Evolutionary conservation across 1,140 invertebrate genomes (phyloP).

Genomic region (Bilobella aurantiaca): DNA sequence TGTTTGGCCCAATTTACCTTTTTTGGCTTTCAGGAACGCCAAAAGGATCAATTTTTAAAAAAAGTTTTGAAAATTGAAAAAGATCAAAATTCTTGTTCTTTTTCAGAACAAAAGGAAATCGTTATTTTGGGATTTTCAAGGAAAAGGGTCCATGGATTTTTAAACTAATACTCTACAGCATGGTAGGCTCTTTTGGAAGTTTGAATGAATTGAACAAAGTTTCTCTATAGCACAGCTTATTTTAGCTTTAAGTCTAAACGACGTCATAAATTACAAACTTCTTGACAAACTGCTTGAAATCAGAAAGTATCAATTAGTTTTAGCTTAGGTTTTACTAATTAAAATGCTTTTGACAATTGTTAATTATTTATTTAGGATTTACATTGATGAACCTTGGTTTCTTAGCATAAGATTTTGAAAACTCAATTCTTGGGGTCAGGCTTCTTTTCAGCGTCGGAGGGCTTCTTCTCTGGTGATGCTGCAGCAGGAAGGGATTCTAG

Average conservation of each 20-base stretch:
- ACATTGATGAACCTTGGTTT: too few relatives aligned
- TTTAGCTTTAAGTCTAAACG: neutral
- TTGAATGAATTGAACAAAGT: neutral
- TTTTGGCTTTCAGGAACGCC: too few relatives aligned
- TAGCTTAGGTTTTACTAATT: neutral
- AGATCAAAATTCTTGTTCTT: too few relatives aligned
- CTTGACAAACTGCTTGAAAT: neutral
- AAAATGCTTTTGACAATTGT: neutral
- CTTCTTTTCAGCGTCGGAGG: slow-evolving; percentile 1
- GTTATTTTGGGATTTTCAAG: too few relatives aligned
- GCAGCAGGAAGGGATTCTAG: slow-evolving; percentile 20
- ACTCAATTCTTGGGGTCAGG: slow-evolving; percentile 12
- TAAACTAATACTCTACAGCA: too few relatives aligned
- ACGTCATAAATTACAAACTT: neutral
- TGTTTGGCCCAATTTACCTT: too few relatives aligned
- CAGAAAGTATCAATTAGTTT: neutral
- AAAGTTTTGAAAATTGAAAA: too few relatives aligned
- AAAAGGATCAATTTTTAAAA: too few relatives aligned
- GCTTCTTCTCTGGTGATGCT: neutral
- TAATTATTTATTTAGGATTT: neutral
- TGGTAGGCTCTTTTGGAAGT: too few relatives aligned
- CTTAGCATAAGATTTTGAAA: too few relatives aligned
- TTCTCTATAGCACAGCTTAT: neutral
- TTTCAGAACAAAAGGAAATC: too few relatives aligned
- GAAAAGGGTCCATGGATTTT: too few relatives aligned